phyloP scores from a whole-genome alignment of 2,888 invertebrate genomes.

The Muscina levida region DNA sequence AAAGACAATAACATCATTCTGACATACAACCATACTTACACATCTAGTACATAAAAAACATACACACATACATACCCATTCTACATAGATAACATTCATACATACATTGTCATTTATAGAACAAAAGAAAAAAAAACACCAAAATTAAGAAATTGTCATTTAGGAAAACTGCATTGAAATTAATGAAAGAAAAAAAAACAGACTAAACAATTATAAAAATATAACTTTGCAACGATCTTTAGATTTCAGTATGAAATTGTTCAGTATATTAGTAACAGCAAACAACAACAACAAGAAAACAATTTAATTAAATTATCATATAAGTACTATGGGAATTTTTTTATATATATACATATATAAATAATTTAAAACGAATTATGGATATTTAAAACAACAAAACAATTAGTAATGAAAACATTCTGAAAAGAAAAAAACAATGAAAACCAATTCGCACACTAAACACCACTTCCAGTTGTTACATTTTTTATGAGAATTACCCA shows the following conservation, averaged over 20 bases:
- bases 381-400: background rate
- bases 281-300: conserved; percentile 43
- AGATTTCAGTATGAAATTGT: conserved; percentile 51
- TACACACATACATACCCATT: conserved; percentile 6
- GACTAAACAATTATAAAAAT: background rate
- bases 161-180: background rate
- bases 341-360: conserved; percentile 18
- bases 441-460: conserved; percentile 77
- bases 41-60: too few species aligned
- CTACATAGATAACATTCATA: background rate
- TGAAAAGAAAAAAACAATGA: conserved; percentile 63
- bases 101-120: background rate
- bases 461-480: conserved; percentile 74
- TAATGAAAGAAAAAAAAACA: conserved; percentile 2
- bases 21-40: conserved; percentile 32
- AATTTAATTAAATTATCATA: conserved; percentile 40
- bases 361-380: conserved; percentile 5
- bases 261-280: conserved; percentile 21
- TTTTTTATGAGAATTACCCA: conserved; percentile 62
- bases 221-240: conserved; percentile 58
- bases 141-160: conserved; percentile 7
- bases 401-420: conserved; percentile 30
- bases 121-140: background rate
- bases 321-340: conserved; percentile 64
- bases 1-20: conserved; percentile 63